A percentile compares a stretch with the other conserved stretches of the same genome.
Conservation (phyloP, 2,113 vertebrate genomes). For the Leiothrix lutea region DNA sequence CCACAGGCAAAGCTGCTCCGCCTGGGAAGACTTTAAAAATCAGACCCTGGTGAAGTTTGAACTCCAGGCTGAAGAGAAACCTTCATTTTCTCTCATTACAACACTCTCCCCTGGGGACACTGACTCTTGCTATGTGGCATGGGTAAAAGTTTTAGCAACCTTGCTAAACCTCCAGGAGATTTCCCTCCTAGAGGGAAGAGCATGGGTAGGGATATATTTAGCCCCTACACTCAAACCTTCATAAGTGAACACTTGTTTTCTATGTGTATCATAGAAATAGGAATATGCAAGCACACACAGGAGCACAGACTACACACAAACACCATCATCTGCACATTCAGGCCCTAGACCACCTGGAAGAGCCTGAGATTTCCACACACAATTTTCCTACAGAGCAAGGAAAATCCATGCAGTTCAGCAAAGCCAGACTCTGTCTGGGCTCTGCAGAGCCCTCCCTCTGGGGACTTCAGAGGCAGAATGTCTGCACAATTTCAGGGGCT, state of each 20-base stretch:
- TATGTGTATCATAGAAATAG: not conserved
- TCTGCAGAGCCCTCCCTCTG: not conserved
- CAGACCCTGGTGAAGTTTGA: not conserved
- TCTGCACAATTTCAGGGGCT: not conserved
- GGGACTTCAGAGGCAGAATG: not conserved
- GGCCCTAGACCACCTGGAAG: not conserved
- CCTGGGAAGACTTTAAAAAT: not conserved
- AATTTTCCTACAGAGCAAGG: not conserved
- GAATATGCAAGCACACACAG: not conserved
- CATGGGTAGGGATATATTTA: not conserved
- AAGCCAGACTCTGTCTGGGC: not conserved
- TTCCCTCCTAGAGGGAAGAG: not conserved
- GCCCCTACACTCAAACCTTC: not conserved
- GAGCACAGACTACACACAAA: not conserved
- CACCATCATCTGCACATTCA: rapidly evolving
- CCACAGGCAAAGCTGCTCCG: not conserved
- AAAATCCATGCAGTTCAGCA: not conserved
- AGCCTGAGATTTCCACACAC: not conserved
- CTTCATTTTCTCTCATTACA: not conserved
- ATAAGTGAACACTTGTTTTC: not conserved
- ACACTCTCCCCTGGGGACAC: not conserved
- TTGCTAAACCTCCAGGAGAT: not conserved
- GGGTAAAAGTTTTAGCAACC: not conserved
- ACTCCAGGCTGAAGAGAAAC: not conserved
- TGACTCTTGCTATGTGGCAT: not conserved